Conservation (phyloP, 2,888 invertebrate genomes). For the Nomada ruficornis region DNA sequence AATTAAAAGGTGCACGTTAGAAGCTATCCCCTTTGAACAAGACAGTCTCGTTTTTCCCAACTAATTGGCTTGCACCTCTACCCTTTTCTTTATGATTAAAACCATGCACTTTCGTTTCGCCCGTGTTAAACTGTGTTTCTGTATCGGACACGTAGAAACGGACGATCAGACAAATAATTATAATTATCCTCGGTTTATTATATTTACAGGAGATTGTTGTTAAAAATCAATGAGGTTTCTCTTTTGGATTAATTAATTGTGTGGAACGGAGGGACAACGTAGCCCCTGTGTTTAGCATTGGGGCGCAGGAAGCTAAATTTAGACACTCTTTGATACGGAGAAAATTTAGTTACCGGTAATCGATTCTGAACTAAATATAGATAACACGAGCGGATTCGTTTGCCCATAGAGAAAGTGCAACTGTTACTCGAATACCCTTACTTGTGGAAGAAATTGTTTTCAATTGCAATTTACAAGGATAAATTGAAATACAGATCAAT, state of each 20-base stretch:
- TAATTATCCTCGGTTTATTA: not conserved
- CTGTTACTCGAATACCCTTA: no score
- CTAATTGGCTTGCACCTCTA: conserved; percentile 29
- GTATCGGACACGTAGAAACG: no score
- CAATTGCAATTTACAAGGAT: no score
- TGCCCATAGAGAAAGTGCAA: no score
- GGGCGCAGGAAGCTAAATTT: conserved; percentile 27
- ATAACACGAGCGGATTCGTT: no score
- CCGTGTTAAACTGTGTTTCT: no score
- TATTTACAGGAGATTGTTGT: not conserved
- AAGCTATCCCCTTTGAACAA: not conserved
- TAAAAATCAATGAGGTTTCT: not conserved
- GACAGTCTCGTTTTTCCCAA: conserved; percentile 25
- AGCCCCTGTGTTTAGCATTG: not conserved
- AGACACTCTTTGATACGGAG: not conserved
- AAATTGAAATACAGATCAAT: no score
- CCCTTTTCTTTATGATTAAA: conserved; percentile 29
- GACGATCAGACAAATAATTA: not conserved
- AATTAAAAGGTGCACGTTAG: conserved; percentile 14
- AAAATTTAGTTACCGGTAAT: conserved; percentile 28
- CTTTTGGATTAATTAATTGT: not conserved
- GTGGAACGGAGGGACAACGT: not conserved
- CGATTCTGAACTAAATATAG: conserved; percentile 3
- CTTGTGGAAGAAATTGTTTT: no score
- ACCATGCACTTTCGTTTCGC: not conserved